phyloP scores from a whole-genome alignment of 2,888 invertebrate genomes.

The Gisinianus flammeolus region DNA sequence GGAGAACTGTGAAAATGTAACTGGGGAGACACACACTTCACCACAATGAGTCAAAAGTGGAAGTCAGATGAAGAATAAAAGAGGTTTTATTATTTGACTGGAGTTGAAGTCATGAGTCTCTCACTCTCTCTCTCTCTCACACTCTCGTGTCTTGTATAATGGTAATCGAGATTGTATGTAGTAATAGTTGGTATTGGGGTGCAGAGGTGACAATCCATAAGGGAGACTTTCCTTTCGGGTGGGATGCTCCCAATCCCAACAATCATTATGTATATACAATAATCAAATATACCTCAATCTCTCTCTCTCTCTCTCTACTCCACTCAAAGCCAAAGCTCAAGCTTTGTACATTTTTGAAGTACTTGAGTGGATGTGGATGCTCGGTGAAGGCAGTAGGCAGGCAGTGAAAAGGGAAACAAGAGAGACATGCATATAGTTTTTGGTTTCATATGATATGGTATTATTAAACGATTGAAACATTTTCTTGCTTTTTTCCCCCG shows the following conservation, averaged over 20 bases:
- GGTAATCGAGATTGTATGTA: conserved; percentile 27
- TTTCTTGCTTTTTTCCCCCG: conserved; percentile 19
- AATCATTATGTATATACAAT: neutral
- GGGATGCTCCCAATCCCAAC: conserved; percentile 6
- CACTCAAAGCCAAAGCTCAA: neutral
- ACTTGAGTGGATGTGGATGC: neutral
- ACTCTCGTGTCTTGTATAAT: conserved; percentile 20
- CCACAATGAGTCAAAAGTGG: conserved; percentile 1
- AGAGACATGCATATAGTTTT: too few species aligned
- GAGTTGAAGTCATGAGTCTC: conserved; percentile 1
- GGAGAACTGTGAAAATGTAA: neutral
- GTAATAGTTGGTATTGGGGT: conserved; percentile 41
- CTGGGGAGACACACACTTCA: too few species aligned
- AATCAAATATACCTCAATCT: neutral
- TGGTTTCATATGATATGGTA: conserved; percentile 2
- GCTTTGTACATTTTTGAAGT: neutral
- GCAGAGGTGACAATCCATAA: conserved; percentile 53
- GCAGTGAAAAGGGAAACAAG: neutral
- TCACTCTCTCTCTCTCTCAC: conserved; percentile 11
- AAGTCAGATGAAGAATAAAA: conserved; percentile 32
- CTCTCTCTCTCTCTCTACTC: neutral
- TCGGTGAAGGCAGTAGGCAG: neutral
- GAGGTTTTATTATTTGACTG: neutral
- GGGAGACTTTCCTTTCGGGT: conserved; percentile 36
- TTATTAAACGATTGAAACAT: conserved; percentile 43